Percentiles rank a stretch among this genome's conserved stretches.
Conservation (phyloP, 2,797 vertebrate genomes). For the Podarcis siculus region DNA sequence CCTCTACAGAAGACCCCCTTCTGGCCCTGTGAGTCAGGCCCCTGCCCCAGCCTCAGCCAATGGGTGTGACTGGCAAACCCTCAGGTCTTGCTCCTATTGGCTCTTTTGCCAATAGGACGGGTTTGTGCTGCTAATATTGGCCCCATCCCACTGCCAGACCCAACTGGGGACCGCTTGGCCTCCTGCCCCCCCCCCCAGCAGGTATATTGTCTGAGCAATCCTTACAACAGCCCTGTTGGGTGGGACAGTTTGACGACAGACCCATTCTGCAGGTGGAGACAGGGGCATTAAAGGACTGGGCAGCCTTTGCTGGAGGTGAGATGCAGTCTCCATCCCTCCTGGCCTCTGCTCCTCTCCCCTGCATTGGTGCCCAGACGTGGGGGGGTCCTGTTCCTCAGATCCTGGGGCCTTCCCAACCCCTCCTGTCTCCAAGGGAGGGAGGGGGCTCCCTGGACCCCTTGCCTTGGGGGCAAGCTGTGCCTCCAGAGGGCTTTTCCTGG, state of each 20-base stretch:
- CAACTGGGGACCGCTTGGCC: background rate
- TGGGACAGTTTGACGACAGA: background rate
- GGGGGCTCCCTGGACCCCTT: no score
- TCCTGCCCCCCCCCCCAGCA: background rate
- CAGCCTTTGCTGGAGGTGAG: background rate
- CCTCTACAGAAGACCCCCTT: no score
- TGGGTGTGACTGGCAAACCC: background rate
- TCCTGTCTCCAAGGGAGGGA: no score
- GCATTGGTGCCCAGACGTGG: no score
- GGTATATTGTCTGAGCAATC: background rate
- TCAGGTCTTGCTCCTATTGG: background rate
- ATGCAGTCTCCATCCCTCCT: background rate
- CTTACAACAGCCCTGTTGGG: background rate
- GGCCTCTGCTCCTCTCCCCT: background rate
- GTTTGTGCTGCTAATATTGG: background rate
- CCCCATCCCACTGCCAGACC: background rate
- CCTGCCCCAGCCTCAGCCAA: background rate
- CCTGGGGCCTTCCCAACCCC: no score
- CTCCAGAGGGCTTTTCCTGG: background rate
- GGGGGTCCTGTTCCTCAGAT: no score
- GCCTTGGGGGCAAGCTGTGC: no score
- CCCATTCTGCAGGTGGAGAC: background rate
- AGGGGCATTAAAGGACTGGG: background rate
- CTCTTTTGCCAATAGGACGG: background rate
- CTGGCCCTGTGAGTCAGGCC: background rate